A percentile compares a stretch with the other conserved stretches of the same genome.
Conservation (phyloP, 2,113 vertebrate genomes). For the Eclectus roratus region DNA sequence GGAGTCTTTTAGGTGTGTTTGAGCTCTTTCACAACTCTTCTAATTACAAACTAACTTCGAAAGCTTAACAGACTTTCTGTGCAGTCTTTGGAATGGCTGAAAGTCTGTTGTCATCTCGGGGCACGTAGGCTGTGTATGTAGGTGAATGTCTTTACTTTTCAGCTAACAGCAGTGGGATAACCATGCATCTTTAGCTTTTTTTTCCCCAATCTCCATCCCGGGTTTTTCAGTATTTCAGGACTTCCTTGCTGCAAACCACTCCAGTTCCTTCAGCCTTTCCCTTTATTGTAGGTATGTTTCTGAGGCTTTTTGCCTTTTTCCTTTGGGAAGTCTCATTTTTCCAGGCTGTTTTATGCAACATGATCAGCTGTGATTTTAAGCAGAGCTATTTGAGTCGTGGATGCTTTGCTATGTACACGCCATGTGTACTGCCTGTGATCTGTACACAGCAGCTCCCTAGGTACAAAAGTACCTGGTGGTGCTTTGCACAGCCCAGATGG, state of each 20-base stretch:
- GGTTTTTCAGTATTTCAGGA: background rate
- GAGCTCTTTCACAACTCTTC: background rate
- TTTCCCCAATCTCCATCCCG: background rate
- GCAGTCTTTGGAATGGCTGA: background rate
- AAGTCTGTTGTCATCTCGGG: background rate
- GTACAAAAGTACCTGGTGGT: background rate
- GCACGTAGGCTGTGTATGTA: background rate
- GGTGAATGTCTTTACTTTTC: background rate
- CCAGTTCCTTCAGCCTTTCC: background rate
- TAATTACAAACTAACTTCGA: background rate
- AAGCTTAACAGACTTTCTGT: background rate
- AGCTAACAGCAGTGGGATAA: background rate
- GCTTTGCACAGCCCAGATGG: background rate
- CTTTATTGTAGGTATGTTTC: background rate
- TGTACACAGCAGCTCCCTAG: background rate
- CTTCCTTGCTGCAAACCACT: background rate
- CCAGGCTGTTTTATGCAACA: background rate
- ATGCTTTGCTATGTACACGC: background rate
- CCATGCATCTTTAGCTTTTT: background rate
- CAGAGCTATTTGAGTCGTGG: background rate
- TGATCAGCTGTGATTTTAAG: background rate
- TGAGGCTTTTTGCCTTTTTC: background rate
- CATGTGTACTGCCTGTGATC: background rate
- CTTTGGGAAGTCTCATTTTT: background rate
- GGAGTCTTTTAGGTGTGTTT: slow-evolving; percentile 11